Evolutionary conservation across 2,797 vertebrate genomes (phyloP), one percentile per base, ranked within the genome.

Genomic region (Ispidina lecontei): DNA sequence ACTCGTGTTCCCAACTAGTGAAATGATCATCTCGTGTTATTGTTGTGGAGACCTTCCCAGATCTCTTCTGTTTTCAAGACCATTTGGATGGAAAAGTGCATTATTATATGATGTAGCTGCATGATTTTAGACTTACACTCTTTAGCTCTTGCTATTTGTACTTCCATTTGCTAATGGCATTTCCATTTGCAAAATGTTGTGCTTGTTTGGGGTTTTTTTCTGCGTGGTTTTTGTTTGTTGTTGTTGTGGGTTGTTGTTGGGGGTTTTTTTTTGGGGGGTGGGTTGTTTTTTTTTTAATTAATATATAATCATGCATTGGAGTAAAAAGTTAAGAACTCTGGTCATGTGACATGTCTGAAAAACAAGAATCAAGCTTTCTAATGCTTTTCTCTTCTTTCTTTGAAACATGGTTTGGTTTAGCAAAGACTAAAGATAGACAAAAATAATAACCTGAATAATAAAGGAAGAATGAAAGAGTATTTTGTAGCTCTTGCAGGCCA

Each of bases 251-350:
- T 4, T 14, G 19, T 33, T n/a, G 10, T 22, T 79, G 37, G 37
- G 37, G 14, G 3, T 39, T 22, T 46, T 22, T 46, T 22, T 46
- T 22, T 6, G 37, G 37, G 37, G 37, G 37, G 37, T 39, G 37
- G 14, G 37, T 39, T 39, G 14, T 14, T 21, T 28, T 9, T 9
- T 26, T 28, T 51, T 75, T 10, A 41, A 72, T 75, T 81, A 87
- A 88, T 60, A 79, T 55, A 86, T 92, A 91, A 72, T 74, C 62
- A 49, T 3, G 14, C 19, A 35, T 35, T 69, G 41, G 44, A 87
- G 75, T 91, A 64, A 84, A 70, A 93, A 83, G 21, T 9, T 5
- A 79, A 69, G 67, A 60, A 41, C 62, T 87, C n/a, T 73, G 52
- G 39, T 35, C 59, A 70, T 8, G 2, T 1, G 17, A 63, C 14